Base-by-base conservation (phyloP, 2,113 vertebrate genomes). In the Tychaedon coryphoeus region DNA sequence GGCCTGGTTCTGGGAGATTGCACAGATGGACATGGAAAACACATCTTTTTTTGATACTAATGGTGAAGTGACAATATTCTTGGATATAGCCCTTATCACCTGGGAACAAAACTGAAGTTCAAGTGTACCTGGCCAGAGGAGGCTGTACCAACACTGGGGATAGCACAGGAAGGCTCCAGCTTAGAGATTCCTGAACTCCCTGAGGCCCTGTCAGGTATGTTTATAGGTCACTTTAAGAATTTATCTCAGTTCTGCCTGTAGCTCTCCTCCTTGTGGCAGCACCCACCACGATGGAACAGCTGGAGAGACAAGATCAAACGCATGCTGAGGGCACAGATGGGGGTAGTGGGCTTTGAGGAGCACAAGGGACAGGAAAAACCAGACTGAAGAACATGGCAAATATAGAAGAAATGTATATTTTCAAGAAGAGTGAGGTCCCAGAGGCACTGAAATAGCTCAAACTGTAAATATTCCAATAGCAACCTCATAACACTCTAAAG, bases 251-350 rank as follows among this genome's bases (percentile, higher is more conserved):
- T 60, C 51, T 62, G 12, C 40, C 66, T 54, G 14, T 26, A 23
- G 18, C 19, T 79, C 23, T 42, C 15, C 19, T 70, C 60, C 28
- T 54, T 4, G 0, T 2, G 6, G 10, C 19, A 8, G 34, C 2
- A 2, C 43, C 77, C 60, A 42, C 45, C 42, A 17, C 0, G 0
- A 5, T 23, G 48, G 47, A 31, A 12, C 0, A 0, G 1, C 40
- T 60, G 25, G 36, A 42, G 28, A 36, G 24, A 19, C 3, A 0
- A 3, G 19, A 34, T 34, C 42, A 66, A 34, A 10, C 6, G 23
- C 51, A 28, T 54, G 12, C 28, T 0, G 0, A 18, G 11, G 48
- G 62, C 33, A 58, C 20, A 71, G 2, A 7, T 12, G 0, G 8
- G 9, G 6, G 5, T n/a, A 26, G 3, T 19, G 19, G 53, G 22